Conservation (phyloP, 1,140 invertebrate genomes). For the Prorops nasuta region DNA sequence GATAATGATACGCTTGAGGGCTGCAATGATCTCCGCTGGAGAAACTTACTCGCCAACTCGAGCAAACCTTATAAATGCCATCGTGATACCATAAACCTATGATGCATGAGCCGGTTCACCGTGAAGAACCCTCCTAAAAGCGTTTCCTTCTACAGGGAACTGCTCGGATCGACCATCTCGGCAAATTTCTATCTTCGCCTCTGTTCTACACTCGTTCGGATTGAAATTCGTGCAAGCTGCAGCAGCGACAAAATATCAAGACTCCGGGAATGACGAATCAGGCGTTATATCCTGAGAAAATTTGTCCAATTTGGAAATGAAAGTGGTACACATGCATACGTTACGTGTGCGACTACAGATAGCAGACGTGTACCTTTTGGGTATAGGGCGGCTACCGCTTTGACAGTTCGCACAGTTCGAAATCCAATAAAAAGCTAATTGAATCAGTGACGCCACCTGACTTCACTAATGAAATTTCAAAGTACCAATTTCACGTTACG, state of each 20-base stretch:
- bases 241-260: too few species aligned
- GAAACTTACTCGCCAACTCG: slow-evolving; percentile 32
- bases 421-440: slow-evolving; percentile 58
- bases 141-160: background rate
- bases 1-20: slow-evolving; percentile 34
- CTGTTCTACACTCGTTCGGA: too few species aligned
- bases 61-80: slow-evolving; percentile 47
- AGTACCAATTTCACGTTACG: slow-evolving; percentile 57
- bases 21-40: background rate
- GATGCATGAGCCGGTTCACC: slow-evolving; percentile 39
- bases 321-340: too few species aligned
- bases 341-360: too few species aligned
- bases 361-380: too few species aligned
- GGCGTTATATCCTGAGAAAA: too few species aligned
- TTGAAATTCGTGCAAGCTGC: too few species aligned
- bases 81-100: slow-evolving; percentile 41
- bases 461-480: slow-evolving; percentile 58
- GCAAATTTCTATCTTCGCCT: too few species aligned
- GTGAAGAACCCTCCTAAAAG: too few species aligned
- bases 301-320: too few species aligned
- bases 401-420: slow-evolving; percentile 54
- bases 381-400: slow-evolving; percentile 46
- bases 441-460: slow-evolving; percentile 58
- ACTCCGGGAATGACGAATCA: too few species aligned
- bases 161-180: too few species aligned